Conservation (phyloP, 2,888 invertebrate species). For the Sinohyriopsis cumingii region DNA sequence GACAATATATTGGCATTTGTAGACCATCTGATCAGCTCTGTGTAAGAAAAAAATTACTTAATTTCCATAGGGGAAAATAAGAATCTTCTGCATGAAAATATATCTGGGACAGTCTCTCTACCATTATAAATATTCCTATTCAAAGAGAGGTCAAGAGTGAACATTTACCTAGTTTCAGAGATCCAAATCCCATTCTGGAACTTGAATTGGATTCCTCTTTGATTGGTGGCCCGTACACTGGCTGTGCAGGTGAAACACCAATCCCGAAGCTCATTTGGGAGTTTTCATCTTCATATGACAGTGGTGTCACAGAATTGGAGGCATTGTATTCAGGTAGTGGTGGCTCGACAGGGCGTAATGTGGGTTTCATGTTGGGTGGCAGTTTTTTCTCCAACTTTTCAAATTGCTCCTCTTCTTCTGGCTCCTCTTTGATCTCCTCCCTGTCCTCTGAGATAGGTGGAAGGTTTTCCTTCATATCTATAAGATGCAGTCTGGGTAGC, state of each 20-base stretch:
- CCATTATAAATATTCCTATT: too few relatives aligned
- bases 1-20: too few relatives aligned
- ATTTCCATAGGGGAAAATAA: too few relatives aligned
- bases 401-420: conserved; percentile 28
- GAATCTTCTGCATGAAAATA: too few relatives aligned
- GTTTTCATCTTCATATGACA: conserved; percentile 22
- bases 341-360: conserved; percentile 36
- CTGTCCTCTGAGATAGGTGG: conserved; percentile 32
- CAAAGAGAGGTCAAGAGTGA: neutral
- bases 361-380: conserved; percentile 53
- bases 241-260: conserved; percentile 33
- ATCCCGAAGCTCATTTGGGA: conserved; percentile 38
- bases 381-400: conserved; percentile 37
- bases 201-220: conserved; percentile 43
- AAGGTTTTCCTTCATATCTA: conserved; percentile 72
- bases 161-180: conserved; percentile 56
- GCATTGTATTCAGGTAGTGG: neutral
- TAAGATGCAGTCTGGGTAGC: conserved; percentile 82
- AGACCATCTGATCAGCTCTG: too few relatives aligned
- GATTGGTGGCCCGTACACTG: conserved; percentile 47
- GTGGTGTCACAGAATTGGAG: conserved; percentile 21
- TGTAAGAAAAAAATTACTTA: too few relatives aligned
- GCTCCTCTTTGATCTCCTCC: conserved; percentile 34
- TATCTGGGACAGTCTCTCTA: too few relatives aligned
- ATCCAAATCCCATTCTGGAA: conserved; percentile 58